Base-by-base conservation (phyloP, 2,797 vertebrate species). In the Oceanodroma leucorhoa region DNA sequence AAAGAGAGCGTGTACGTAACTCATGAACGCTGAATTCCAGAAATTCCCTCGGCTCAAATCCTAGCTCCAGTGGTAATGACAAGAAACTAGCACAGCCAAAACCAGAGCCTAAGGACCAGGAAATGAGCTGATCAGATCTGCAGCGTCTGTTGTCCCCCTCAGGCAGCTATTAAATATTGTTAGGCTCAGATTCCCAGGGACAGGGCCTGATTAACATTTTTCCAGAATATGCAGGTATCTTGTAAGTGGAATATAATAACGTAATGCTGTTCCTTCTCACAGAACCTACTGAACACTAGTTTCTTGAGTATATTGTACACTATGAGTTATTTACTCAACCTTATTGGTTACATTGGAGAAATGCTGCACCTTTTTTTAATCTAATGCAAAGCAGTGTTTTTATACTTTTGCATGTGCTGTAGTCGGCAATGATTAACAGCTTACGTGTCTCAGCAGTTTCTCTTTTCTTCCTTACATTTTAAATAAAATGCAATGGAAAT, bases 401-500 rank as follows among this genome's bases (percentile, higher is more conserved):
- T 57, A 10, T 62, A 38, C 70, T 38, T 87, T 92, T 85, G 36
- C 38, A 54, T 40, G 30, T 65, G 40, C 54, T 70, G 36, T 55
- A 83, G 36, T 64, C 20, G 11, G 51, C 55, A 85, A 32, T 62
- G n/a, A 92, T 75, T 80, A 95, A 61, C n/a, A 82, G 41, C 34
- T 80, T 84, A 53, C 0, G 0, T 48, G 20, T 62, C 80, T 79
- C 77, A 77, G 60, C 66, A 65, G 40, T 82, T 84, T 72, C 38
- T 91, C 85, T 95, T 87, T 34, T 57, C 67, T 83, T 65, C 66
- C 65, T 72, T 78, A 69, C 65, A 45, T 73, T 87, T 88, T 66
- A 73, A 83, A 82, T 72, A 91, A 94, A 93, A 73, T 43, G 17
- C 73, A 86, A 43, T 77, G 34, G 43, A 79, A 90, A 93, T 84